These are phyloP conservation scores for Carcina quercana DNA, from an alignment of 2,888 invertebrate species.

Conservation along the genomic window DNA sequence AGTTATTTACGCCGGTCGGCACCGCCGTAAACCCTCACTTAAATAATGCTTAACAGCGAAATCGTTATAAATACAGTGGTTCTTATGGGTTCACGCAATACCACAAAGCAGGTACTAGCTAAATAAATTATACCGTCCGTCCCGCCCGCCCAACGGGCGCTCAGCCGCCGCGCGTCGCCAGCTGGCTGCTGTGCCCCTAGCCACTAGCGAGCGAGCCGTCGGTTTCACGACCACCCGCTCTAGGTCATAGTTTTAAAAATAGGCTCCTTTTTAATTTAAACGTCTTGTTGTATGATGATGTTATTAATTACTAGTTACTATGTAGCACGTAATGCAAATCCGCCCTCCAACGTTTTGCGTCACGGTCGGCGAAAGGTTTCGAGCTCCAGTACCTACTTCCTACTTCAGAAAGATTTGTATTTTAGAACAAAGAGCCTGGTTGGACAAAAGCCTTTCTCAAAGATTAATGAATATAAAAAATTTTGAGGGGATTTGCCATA, in stretches of 20 bases:
- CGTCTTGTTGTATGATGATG: slow-evolving; percentile 1
- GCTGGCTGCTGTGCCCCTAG: slow-evolving; percentile 6
- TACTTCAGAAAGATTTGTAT: too few species aligned
- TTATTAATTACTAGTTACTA: too few species aligned
- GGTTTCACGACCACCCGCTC: slow-evolving; percentile 11
- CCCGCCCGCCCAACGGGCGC: slow-evolving; percentile 11
- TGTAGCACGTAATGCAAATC: too few species aligned
- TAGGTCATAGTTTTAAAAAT: slow-evolving; percentile 14
- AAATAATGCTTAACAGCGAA: slow-evolving; percentile 10
- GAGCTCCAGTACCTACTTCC: too few species aligned
- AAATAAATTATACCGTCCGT: slow-evolving; percentile 13
- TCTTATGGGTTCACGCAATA: slow-evolving; percentile 15
- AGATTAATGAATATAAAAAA: too few species aligned
- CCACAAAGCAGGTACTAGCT: slow-evolving; percentile 8
- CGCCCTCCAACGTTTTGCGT: too few species aligned
- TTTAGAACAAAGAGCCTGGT: too few species aligned
- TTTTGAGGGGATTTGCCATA: too few species aligned
- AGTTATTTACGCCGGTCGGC: slow-evolving; percentile 6
- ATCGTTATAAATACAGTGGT: slow-evolving; percentile 12
- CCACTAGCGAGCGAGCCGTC: neutral
- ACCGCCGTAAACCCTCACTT: slow-evolving; percentile 5
- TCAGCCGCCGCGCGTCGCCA: slow-evolving; percentile 1
- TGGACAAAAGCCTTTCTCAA: too few species aligned
- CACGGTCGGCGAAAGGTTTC: too few species aligned
- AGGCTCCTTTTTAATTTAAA: slow-evolving; percentile 6